Evolutionary conservation across 1,140 invertebrate species (phyloP).

Genomic region (Papilio polyxenes): DNA sequence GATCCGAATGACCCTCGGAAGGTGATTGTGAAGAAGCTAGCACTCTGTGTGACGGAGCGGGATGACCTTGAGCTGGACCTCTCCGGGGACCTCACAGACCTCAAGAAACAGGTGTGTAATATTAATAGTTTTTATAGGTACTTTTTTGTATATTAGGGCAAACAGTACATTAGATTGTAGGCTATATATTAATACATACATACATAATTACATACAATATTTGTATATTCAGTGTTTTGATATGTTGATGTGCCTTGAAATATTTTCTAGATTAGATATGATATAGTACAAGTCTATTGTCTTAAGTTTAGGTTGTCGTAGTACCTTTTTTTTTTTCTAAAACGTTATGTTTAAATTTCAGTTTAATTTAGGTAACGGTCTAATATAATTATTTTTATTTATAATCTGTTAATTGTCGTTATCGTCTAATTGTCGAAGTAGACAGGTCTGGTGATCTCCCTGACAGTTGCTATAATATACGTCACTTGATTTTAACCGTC

Average conservation of each 20-base stretch:
- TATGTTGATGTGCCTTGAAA: too few relatives aligned
- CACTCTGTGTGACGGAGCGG: constrained; percentile 91
- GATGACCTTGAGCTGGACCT: constrained; percentile 95
- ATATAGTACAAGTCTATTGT: too few relatives aligned
- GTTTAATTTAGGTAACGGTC: too few relatives aligned
- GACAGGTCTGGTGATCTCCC: not conserved
- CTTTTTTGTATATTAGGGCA: not conserved
- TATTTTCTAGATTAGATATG: too few relatives aligned
- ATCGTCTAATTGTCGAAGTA: not conserved
- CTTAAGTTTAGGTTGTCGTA: too few relatives aligned
- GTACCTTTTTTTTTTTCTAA: too few relatives aligned
- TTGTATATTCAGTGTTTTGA: too few relatives aligned
- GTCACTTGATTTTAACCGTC: not conserved
- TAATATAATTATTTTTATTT: not conserved
- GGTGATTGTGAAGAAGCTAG: constrained; percentile 96
- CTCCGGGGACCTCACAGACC: constrained; percentile 88
- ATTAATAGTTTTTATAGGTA: not conserved
- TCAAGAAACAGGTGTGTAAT: constrained; percentile 88
- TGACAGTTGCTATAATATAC: not conserved
- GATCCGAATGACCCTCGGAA: constrained; percentile 91
- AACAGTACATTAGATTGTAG: not conserved
- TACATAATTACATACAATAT: too few relatives aligned
- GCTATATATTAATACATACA: too few relatives aligned
- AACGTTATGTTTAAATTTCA: too few relatives aligned
- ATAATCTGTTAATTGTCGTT: not conserved